These are phyloP conservation scores for Paramacrobiotus metropolitanus DNA, from an alignment of 1,140 invertebrate genomes.

Conservation along the genomic window DNA sequence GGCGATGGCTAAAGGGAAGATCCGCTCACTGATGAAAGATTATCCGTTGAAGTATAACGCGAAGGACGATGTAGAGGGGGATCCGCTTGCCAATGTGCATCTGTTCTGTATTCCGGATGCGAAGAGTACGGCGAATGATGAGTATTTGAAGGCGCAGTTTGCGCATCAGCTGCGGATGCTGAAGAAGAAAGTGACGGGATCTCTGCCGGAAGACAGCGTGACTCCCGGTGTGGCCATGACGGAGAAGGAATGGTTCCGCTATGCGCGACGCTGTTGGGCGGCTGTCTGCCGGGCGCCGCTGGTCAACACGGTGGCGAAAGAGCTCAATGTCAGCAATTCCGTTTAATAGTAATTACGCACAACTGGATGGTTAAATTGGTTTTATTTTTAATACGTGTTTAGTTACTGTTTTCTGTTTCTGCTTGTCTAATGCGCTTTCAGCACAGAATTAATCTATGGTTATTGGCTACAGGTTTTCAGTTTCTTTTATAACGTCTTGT, in stretches of 20 bases:
- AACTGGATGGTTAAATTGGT: too few relatives aligned
- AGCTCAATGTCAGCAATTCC: not conserved
- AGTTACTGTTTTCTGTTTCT: too few relatives aligned
- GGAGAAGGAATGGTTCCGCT: conserved; percentile 2
- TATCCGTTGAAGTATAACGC: conserved; percentile 2
- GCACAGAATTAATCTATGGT: too few relatives aligned
- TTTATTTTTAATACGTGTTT: too few relatives aligned
- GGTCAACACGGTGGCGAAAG: not conserved
- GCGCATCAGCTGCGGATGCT: not conserved
- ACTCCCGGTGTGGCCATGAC: not conserved
- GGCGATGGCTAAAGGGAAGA: not conserved
- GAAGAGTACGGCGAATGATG: not conserved
- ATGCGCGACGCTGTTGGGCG: not conserved
- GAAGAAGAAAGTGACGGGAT: not conserved
- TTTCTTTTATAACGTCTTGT: too few relatives aligned
- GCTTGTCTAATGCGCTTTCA: too few relatives aligned
- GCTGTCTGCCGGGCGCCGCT: not conserved
- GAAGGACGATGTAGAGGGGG: not conserved
- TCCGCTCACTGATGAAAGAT: not conserved
- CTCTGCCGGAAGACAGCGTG: not conserved
- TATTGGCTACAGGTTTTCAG: too few relatives aligned
- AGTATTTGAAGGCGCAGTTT: not conserved
- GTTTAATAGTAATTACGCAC: not conserved
- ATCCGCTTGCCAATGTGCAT: not conserved
- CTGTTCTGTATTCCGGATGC: not conserved